Conservation (phyloP, 2,113 vertebrate genomes). For the Malurus alboscapulatus region DNA sequence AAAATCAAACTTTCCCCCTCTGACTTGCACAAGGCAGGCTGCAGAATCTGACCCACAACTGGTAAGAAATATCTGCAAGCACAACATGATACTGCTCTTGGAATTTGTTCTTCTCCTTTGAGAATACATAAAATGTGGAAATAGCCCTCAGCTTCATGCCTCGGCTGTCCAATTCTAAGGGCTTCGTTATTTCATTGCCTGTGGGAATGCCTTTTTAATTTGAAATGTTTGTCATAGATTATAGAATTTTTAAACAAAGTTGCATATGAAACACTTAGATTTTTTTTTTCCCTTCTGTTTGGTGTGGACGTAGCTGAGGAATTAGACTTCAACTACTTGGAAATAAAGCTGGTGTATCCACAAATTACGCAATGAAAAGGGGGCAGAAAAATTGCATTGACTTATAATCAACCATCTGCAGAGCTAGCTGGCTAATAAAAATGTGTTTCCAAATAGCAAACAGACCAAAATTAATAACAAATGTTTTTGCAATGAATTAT, state of each 20-base stretch:
- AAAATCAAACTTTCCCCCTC: neutral
- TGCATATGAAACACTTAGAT: conserved; percentile 41
- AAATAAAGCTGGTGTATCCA: conserved; percentile 28
- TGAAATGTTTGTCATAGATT: conserved; percentile 66
- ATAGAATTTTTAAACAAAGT: conserved; percentile 54
- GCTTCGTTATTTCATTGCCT: conserved; percentile 64
- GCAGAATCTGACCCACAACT: neutral
- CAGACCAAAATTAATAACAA: conserved; percentile 45
- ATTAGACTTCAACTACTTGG: conserved; percentile 27
- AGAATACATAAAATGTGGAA: conserved; percentile 34
- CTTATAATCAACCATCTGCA: conserved; percentile 57
- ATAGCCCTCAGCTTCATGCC: conserved; percentile 45
- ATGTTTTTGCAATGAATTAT: conserved; percentile 23
- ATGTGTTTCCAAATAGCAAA: conserved; percentile 40
- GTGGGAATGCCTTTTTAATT: conserved; percentile 63
- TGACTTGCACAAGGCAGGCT: neutral
- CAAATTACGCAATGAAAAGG: conserved; percentile 29
- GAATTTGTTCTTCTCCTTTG: conserved; percentile 34
- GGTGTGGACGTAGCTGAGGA: conserved; percentile 15
- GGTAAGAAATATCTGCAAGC: conserved; percentile 20
- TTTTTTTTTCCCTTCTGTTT: neutral
- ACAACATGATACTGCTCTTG: neutral
- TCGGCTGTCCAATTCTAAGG: conserved; percentile 39
- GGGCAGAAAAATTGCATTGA: neutral
- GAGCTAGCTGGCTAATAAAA: conserved; percentile 47